These are phyloP conservation scores for Romanomermis culicivorax DNA, from an alignment of 2,888 invertebrate species.

Conservation along the genomic window DNA sequence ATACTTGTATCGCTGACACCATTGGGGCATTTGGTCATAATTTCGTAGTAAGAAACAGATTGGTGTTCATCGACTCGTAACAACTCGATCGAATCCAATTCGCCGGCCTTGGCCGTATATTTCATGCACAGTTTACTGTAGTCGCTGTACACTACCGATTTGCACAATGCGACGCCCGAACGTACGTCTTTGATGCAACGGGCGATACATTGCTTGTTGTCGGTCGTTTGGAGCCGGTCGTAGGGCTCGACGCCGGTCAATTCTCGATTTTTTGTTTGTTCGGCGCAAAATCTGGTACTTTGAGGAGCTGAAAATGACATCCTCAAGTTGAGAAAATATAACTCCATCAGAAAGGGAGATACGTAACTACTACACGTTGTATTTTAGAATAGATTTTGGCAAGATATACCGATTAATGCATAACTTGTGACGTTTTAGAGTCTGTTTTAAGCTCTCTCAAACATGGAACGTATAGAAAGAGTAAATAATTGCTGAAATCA, in stretches of 20 bases:
- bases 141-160: neutral
- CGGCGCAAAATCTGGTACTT: neutral
- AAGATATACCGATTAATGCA: no score
- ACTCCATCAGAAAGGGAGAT: no score
- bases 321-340: no score
- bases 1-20: no score
- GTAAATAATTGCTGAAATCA: no score
- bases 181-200: neutral
- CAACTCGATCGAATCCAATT: neutral
- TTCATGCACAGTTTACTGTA: neutral
- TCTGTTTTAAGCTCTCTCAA: no score
- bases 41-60: neutral
- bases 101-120: neutral
- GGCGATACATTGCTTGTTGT: neutral
- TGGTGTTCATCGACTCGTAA: neutral
- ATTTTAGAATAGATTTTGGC: no score
- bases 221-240: neutral
- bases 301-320: no score
- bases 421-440: no score
- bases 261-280: neutral
- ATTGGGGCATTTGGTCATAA: neutral
- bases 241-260: neutral
- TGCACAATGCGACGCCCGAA: neutral
- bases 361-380: no score
- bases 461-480: no score